These are phyloP conservation scores for Latrodectus hesperus DNA, from an alignment of 2,888 invertebrate species.

Conservation along the genomic window DNA sequence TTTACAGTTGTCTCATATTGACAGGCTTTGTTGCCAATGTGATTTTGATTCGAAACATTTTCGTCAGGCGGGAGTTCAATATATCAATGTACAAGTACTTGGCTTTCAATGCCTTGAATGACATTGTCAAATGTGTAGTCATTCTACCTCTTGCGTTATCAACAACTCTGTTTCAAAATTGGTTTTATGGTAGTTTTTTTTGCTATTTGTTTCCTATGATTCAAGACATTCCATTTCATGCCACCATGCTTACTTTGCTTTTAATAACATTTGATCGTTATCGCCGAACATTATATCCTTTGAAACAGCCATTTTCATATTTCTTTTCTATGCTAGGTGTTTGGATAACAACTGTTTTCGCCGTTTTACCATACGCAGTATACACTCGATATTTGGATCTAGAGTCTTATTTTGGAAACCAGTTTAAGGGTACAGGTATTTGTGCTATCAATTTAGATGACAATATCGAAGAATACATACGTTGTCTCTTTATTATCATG, in stretches of 20 bases:
- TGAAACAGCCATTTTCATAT: constrained; percentile 80
- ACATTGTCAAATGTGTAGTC: constrained; percentile 81
- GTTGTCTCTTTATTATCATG: constrained; percentile 79
- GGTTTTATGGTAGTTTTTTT: constrained; percentile 83
- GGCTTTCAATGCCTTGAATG: constrained; percentile 81
- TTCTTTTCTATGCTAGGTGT: constrained; percentile 82
- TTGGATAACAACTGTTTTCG: constrained; percentile 83
- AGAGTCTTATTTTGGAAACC: constrained; percentile 77
- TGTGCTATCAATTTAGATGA: constrained; percentile 81
- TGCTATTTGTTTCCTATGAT: constrained; percentile 84
- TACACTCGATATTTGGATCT: constrained; percentile 84
- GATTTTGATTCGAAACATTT: constrained; percentile 77
- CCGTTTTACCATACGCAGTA: constrained; percentile 83
- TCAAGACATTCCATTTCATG: constrained; percentile 84
- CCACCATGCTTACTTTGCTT: constrained; percentile 82
- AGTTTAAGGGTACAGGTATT: constrained; percentile 79
- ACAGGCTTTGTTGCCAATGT: constrained; percentile 80
- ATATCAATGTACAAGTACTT: constrained; percentile 76
- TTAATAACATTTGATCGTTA: constrained; percentile 83
- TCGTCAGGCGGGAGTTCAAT: constrained; percentile 77
- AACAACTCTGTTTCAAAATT: constrained; percentile 82
- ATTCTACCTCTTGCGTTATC: constrained; percentile 83
- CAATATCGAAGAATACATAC: constrained; percentile 82
- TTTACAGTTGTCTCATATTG: constrained; percentile 79
- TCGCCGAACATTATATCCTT: constrained; percentile 81